Base-by-base conservation (phyloP, 2,113 vertebrate genomes). In the Todiramphus chloris region DNA sequence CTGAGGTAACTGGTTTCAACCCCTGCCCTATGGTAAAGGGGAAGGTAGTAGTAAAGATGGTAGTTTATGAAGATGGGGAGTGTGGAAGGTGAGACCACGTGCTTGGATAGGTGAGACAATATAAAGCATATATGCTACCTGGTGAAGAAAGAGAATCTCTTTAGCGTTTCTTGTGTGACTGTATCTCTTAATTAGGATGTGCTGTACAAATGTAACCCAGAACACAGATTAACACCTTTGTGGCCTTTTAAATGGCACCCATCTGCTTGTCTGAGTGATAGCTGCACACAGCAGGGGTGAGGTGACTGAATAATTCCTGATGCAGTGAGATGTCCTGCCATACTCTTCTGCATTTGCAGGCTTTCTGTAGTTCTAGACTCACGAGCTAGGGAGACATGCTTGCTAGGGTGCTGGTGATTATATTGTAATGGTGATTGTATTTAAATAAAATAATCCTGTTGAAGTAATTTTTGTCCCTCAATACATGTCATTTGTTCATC, bases 91-190 rank as follows among this genome's bases (percentile, higher is more conserved):
- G 56, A 72, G 30, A 50, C 51, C 53, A 41, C 5, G 8, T 13
- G 5, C 28, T 43, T 2, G 6, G 14, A 11, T 43, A 31, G 56
- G 21, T 59, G 43, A 75, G 64, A 27, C 23, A 56, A 30, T 43
- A 13, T 89, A n/a, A 89, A 73, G 23, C 28, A 4, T 44, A 19
- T 21, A 0, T 46, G 16, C 0, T 72, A 6, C 21, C 5, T 0
- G 6, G 4, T 64, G 39, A 90, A 85, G 31, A 18, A 31, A 41
- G 64, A 37, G 12, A 70, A 60, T 69, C 39, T 75, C 0, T 59
- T 85, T 0, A 2, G 33, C 83, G n/a, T 83, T 63, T 43, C 10
- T 17, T 51, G 0, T 44, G 37, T 63, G 46, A 13, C 37, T 75
- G 8, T 74, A 8, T 78, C 19, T 82, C 13, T 59, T 79, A 46